Conservation (phyloP, 2,113 vertebrate genomes). For the Chunga burmeisteri region DNA sequence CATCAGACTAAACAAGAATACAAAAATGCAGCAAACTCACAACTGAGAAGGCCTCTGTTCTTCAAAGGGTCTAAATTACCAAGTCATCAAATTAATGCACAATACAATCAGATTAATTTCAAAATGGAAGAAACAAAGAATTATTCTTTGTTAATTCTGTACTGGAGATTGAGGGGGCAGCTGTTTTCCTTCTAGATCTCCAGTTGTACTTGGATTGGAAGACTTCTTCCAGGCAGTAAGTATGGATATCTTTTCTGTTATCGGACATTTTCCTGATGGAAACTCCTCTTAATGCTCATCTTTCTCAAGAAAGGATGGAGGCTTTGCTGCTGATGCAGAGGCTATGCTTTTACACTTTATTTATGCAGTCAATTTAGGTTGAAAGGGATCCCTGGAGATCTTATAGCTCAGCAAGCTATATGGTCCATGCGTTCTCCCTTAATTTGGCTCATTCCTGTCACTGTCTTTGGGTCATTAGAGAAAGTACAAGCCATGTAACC, state of each 20-base stretch:
- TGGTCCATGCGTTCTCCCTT: not conserved
- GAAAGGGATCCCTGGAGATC: not conserved
- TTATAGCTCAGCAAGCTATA: not conserved
- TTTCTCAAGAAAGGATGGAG: not conserved
- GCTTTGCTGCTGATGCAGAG: not conserved
- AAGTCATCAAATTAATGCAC: not conserved
- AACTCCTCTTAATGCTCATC: not conserved
- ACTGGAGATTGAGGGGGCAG: not conserved
- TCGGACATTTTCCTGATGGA: not conserved
- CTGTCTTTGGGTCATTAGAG: not conserved
- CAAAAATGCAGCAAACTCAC: not conserved
- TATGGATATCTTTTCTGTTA: not conserved
- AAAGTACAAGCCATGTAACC: not conserved
- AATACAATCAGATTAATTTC: not conserved
- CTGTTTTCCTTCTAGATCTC: not conserved
- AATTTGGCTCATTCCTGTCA: not conserved
- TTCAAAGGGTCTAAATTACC: not conserved
- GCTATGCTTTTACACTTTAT: not conserved
- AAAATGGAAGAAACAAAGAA: not conserved
- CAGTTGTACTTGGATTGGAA: not conserved
- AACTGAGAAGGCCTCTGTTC: not conserved
- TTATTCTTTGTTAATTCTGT: not conserved
- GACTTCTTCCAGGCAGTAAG: not conserved
- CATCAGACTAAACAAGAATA: not conserved
- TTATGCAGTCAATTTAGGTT: not conserved